Conservation (phyloP, 2,888 invertebrate species). For the Listrodromus nycthemerus region DNA sequence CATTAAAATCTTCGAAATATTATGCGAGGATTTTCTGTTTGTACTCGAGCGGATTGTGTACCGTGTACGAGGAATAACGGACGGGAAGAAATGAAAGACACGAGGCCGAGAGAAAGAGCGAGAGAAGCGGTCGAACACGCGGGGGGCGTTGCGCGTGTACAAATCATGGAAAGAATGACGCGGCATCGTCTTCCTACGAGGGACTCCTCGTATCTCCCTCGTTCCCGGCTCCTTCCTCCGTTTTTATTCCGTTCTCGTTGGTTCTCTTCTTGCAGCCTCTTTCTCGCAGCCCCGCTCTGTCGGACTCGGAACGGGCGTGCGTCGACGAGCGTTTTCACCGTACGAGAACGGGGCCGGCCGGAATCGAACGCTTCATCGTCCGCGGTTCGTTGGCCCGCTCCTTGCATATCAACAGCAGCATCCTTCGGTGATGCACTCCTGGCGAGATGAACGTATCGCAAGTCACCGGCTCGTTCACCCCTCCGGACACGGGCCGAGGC, state of each 20-base stretch:
- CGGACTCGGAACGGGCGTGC: conserved; percentile 52
- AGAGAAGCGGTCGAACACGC: conserved; percentile 68
- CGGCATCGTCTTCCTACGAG: conserved; percentile 72
- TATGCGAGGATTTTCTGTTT: conserved; percentile 68
- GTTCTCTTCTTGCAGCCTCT: conserved; percentile 23
- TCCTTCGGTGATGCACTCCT: conserved; percentile 27
- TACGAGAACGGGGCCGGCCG: conserved; percentile 9
- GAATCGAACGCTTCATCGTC: not conserved
- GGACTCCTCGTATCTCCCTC: conserved; percentile 44
- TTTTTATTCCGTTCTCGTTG: conserved; percentile 22
- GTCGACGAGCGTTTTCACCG: not conserved
- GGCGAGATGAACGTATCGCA: conserved; percentile 80
- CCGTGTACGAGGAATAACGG: conserved; percentile 31
- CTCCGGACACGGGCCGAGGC: not conserved
- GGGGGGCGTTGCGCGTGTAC: conserved; percentile 80
- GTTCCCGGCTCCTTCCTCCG: conserved; percentile 17
- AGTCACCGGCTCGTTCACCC: conserved; percentile 77
- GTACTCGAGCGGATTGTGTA: conserved; percentile 19
- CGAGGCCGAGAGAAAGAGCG: not conserved
- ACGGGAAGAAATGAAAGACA: conserved; percentile 58
- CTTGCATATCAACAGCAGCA: conserved; percentile 79
- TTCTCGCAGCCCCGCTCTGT: conserved; percentile 24
- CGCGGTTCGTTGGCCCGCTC: conserved; percentile 61
- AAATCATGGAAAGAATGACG: conserved; percentile 82
- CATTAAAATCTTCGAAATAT: conserved; percentile 73